Base-by-base conservation (phyloP, 2,113 vertebrate species). In the Myiozetetes cayanensis region DNA sequence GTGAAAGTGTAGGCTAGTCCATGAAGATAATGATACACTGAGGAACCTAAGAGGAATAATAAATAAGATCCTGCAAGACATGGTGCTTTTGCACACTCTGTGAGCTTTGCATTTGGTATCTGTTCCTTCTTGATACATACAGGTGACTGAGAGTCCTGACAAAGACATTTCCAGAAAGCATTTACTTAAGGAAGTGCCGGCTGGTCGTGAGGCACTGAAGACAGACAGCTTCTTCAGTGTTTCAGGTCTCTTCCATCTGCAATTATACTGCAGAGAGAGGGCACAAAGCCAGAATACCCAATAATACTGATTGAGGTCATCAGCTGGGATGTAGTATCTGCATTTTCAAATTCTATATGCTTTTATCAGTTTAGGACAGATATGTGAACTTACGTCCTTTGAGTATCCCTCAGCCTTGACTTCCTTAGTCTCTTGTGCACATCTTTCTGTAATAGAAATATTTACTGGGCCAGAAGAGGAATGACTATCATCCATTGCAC, bases 71-170 rank as follows among this genome's bases (percentile, higher is more conserved):
- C 61, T 76, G 23, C 37, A 74, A 89, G 59, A n/a, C 27, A 20
- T 0, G 0, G 9, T 13, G 12, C 1, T 77, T 88, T 65, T 49
- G 10, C 28, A 61, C 0, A 3, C 4, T 43, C 23, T 59, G 18
- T 85, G 30, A 43, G 46, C 43, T 19, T 28, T 22, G 6, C 1
- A 1, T 68, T 47, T 73, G 41, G 4, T 49, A 20, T 50, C 37
- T 46, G 22, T 4, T 50, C 23, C 75, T 67, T 21, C 43, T 41
- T 31, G 43, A 22, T 1, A 33, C 14, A 24, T 44, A 56, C 2
- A 63, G 10, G 7, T 59, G 17, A 82, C 28, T 17, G 33, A 85
- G 66, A 56, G 21, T 22, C 19, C 49, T 66, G n/a, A 65, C 12
- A 76, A 85, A 88, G 56, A 67, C 20, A 25, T 66, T 68, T 85